Evolutionary conservation across 2,888 invertebrate genomes (phyloP), one percentile per base, ranked within the genome.

Genomic region (Rhagophthalmus giganteus): DNA sequence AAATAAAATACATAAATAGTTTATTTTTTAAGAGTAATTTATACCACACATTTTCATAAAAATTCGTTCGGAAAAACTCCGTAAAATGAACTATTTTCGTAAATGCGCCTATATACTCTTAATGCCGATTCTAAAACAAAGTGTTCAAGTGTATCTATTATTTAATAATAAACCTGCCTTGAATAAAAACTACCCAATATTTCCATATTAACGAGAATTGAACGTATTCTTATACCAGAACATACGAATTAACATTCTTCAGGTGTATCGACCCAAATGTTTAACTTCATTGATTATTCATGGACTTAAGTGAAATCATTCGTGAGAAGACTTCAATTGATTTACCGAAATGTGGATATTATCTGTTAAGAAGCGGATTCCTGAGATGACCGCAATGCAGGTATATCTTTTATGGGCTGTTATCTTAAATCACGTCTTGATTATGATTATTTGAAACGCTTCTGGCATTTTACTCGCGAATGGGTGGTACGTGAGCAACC

Each of bases 401-500:
- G 44, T 50, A 37, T 32, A 39, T 34, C n/a, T n/a, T n/a, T n/a
- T n/a, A n/a, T n/a, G 41, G 33, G 38, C 20, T 32, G 25, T 40
- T 52, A 52, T 52, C 39, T 52, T 52, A 52, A 46, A 52, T 52
- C 51, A 46, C 24, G 30, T 31, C 46, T 52, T 46, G 46, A 52
- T 52, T 53, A 47, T 47, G 41, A 47, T 53, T 47, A 53, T 53
- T 53, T 47, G 38, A 25, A 45, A 35, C 45, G 49, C 49, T 50
- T 55, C 41, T 52, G 51, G 54, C 52, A 44, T 50, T 58, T 42
- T 46, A 44, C 55, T 56, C 37, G 56, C 55, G 53, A 55, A 58
- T 58, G 55, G 55, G 58, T 45, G 55, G 58, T 41, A 54, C 54
- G 50, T 55, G 55, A 35, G 49, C 52, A 55, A 47, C 52, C 58